A percentile compares a stretch with the other conserved stretches of the same genome.
phyloP scores from a whole-genome alignment of 2,113 vertebrate species.

The Oncorhynchus tshawytscha region DNA sequence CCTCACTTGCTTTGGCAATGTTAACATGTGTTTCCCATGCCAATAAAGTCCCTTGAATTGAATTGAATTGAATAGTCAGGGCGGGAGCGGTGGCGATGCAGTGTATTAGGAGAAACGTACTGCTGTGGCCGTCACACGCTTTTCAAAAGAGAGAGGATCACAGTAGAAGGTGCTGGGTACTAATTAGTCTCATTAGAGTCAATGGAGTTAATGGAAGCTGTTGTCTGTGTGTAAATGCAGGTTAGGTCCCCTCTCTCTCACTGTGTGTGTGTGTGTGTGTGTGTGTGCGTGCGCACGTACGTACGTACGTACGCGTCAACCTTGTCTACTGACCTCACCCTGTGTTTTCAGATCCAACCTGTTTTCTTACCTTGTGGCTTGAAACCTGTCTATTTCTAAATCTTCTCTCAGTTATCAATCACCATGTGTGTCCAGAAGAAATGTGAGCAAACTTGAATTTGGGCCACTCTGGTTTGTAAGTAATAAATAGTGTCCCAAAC shows the following conservation, averaged over 20 bases:
- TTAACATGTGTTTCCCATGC: too few species aligned
- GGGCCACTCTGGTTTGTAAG: neutral
- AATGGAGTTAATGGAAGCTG: slow-evolving; percentile 48
- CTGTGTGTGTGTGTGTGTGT: neutral
- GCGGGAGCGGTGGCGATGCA: slow-evolving; percentile 10
- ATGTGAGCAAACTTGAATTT: too few species aligned
- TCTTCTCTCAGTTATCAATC: neutral
- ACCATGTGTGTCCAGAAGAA: neutral
- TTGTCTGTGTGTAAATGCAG: slow-evolving; percentile 38
- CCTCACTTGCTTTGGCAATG: too few species aligned
- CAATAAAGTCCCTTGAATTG: too few species aligned
- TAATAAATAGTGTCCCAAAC: neutral
- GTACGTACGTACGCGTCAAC: neutral
- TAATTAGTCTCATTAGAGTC: slow-evolving; percentile 62
- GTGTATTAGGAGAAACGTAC: slow-evolving; percentile 27
- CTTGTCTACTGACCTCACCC: neutral
- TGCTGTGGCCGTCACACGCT: slow-evolving; percentile 26
- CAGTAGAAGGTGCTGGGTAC: slow-evolving; percentile 46
- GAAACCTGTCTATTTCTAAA: neutral
- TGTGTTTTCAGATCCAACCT: neutral
- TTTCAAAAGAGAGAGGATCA: slow-evolving; percentile 49
- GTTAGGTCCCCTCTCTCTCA: neutral
- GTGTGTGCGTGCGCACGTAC: too few species aligned
- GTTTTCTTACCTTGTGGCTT: neutral
- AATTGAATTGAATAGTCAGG: too few species aligned